Base-by-base conservation (phyloP, 2,888 invertebrate genomes). In the Pachydiplax longipennis region DNA sequence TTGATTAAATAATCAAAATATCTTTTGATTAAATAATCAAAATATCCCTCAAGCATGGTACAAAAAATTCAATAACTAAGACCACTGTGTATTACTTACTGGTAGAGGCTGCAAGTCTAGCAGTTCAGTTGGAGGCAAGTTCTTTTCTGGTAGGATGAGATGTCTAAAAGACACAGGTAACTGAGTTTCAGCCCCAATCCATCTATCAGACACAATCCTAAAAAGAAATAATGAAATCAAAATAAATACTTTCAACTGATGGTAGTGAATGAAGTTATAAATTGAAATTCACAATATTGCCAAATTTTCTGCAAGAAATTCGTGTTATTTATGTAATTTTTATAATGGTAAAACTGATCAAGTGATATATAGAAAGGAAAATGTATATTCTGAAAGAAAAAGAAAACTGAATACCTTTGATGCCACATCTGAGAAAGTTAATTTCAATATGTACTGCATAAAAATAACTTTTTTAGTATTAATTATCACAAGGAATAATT, bases 91-190 rank as follows among this genome's bases (percentile, higher is more conserved):
- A 90, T 10, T 73, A 92, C 91, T 92, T 91, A 96, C 94, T 0
- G 99, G 99, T 91, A 99, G 95, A 0, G 99, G 99, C 94, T 99
- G 99, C 73, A 99, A 95, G 94, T 99, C 99, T 90, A 99, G 95
- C 91, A 99, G 95, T 93, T 99, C 99, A 0, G 99, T 99, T 0
- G 99, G 99, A 0, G 99, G 99, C 81, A 99, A 96, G 94, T 99
- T 99, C 95, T 99, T 99, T 94, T 99, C 99, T 0, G 99, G 99
- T 80, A 99, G 94, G 92, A 99, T 98, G 90, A 99, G 95, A 94
- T 99, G 99, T 0, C 99, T 96, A 95, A 99, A 99, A 0, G 99
- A 99, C 0, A 99, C 99, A 0, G 99, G 99, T 25, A 99, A 95
- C 93, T 98, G 98, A 0, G 99, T 99, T 94, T 99, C 99, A 0